Base-by-base conservation (phyloP, 1,140 invertebrate genomes). In the Leptonema lineaticorne region DNA sequence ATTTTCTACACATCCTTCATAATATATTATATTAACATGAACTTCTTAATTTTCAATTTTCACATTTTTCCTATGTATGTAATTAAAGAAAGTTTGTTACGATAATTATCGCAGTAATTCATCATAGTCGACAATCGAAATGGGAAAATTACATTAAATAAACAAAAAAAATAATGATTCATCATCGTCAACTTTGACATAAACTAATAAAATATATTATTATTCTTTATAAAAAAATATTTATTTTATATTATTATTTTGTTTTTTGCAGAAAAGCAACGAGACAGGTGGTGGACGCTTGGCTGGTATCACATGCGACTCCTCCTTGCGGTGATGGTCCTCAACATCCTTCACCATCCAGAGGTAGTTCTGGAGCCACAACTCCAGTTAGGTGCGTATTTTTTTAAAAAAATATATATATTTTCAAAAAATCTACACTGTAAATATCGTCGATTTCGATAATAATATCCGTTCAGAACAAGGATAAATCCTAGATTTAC, bases 201-300 rank as follows among this genome's bases (percentile, higher is more conserved):
- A 33, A 5, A 33, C 30, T 11, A 5, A 33, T 6, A n/a, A n/a
- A n/a, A n/a, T n/a, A n/a, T n/a, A n/a, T n/a, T n/a, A n/a, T n/a
- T n/a, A n/a, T n/a, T n/a, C n/a, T n/a, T n/a, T n/a, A n/a, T n/a
- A n/a, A n/a, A n/a, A n/a, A n/a, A n/a, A 41, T 2, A 41, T 16
- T 14, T 11, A 11, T 41, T 3, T 41, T 33, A 11, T 6, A 33
- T 33, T 33, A 33, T 33, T 60, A 1, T 18, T 45, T 27, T 73
- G 74, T 65, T 75, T 46, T 60, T 74, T 77, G 78, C 83, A 93
- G 94, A 78, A 97, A 97, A 85, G 94, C 93, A 37, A 92, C 93
- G 57, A 85, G 94, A 63, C 90, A 93, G 75, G 91, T 95, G 75
- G 92, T 97, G 67, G 95, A 97, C 79, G 87, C 90, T 41, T 97